Percentiles rank a stretch among this genome's conserved stretches.
phyloP scores from a whole-genome alignment of 2,113 vertebrate genomes.

The Tetraodon nigroviridis region DNA sequence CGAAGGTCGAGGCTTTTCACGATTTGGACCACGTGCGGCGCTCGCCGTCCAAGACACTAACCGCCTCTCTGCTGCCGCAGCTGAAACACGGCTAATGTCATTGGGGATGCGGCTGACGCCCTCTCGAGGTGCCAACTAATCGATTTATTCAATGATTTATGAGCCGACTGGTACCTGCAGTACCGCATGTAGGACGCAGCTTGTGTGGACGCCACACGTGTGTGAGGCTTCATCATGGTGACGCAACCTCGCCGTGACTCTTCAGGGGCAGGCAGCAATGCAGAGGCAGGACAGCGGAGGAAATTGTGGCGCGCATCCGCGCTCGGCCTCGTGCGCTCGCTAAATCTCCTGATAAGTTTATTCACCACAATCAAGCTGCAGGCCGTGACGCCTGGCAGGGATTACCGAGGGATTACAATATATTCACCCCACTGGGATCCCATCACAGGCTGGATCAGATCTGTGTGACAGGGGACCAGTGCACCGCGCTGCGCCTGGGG shows the following conservation, averaged over 20 bases:
- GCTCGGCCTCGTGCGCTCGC: conserved; percentile 10
- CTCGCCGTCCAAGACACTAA: conserved; percentile 24
- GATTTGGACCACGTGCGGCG: conserved; percentile 40
- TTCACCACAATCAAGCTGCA: conserved; percentile 59
- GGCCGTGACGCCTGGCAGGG: conserved; percentile 59
- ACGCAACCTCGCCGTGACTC: conserved; percentile 5
- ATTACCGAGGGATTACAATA: conserved; percentile 68
- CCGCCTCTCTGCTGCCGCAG: conserved; percentile 18
- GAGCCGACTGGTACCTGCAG: conserved; percentile 5
- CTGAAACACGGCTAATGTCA: conserved; percentile 36
- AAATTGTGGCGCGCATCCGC: background rate
- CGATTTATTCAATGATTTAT: conserved; percentile 35
- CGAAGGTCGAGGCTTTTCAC: conserved; percentile 34
- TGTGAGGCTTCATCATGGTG: background rate
- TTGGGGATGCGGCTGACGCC: conserved; percentile 26
- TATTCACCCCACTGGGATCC: conserved; percentile 61
- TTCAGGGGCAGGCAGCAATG: no score
- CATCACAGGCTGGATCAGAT: conserved; percentile 62
- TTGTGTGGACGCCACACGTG: background rate
- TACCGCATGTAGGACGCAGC: conserved; percentile 19
- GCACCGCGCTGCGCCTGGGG: conserved; percentile 32
- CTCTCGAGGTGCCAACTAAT: conserved; percentile 28
- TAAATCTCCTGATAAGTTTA: conserved; percentile 60
- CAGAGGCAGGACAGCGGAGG: conserved; percentile 8
- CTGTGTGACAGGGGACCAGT: conserved; percentile 51